Evolutionary conservation across 2,888 invertebrate genomes (phyloP), one percentile per base, ranked within the genome.

Genomic region (Petrolisthes manimaculis): DNA sequence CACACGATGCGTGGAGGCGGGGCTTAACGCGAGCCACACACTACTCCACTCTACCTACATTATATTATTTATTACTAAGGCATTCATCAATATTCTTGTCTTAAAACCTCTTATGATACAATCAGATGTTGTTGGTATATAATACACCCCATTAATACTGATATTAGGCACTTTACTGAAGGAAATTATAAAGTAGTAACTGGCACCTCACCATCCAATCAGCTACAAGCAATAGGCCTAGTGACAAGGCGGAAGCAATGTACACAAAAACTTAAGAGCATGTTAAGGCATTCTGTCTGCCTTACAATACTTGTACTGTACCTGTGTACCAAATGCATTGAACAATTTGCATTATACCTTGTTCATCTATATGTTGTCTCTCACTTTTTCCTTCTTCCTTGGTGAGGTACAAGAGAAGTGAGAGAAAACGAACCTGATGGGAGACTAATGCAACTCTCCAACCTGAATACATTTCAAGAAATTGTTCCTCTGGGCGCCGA

Each of bases 201-300:
- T 83, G 87, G 83, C 55, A 87, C 69, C 83, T 78, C 5, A 4
- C 0, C 84, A 9, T 5, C 88, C 88, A 88, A 88, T 88, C 84
- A 80, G 88, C 55, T n/a, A 18, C 75, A 9, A 74, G 88, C 84
- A 71, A 80, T 84, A 83, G 84, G 83, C 88, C 80, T 79, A 88
- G 84, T 84, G 88, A 88, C 84, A 77, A 84, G 88, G 88, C 88
- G 79, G 84, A 80, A 88, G 84, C 84, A 37, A 54, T 88, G 88
- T 88, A 81, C 81, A 81, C 81, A 81, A 86, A 86, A 86, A 86
- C 86, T 71, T 80, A 74, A 86, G 79, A 86, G 54, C 79, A 86
- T 81, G 86, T 51, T 81, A 75, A 86, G 86, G 81, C 81, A 86
- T 81, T 81, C 80, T 86, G 78, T 81, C 78, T 81, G 61, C 86